A percentile compares a stretch with the other conserved stretches of the same genome.
Evolutionary conservation across 2,113 vertebrate species (phyloP).

Genomic region (Solenodon paradoxus): DNA sequence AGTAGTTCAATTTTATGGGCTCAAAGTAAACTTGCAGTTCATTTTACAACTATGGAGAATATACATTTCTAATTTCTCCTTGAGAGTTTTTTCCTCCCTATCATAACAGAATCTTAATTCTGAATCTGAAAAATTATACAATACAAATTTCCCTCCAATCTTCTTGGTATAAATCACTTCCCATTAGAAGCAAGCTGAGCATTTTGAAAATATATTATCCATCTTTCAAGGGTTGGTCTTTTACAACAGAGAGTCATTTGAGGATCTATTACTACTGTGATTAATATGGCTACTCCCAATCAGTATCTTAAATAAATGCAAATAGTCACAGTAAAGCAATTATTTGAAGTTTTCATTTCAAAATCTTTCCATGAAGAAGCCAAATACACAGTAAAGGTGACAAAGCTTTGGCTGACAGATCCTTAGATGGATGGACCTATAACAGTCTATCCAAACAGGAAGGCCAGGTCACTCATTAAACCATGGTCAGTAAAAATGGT

Average conservation of each 20-base stretch:
- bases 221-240: not conserved
- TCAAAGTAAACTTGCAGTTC: slow-evolving; percentile 41
- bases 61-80: slow-evolving; percentile 50
- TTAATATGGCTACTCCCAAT: slow-evolving; percentile 33
- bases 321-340: slow-evolving; percentile 37
- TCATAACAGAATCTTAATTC: slow-evolving; percentile 57
- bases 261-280: slow-evolving; percentile 7
- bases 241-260: slow-evolving; percentile 32
- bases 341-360: slow-evolving; percentile 70
- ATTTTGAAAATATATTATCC: slow-evolving; percentile 8
- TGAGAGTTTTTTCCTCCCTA: slow-evolving; percentile 9
- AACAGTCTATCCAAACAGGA: slow-evolving; percentile 78
- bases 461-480: slow-evolving; percentile 79
- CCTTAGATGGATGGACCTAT: slow-evolving; percentile 79
- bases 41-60: slow-evolving; percentile 44
- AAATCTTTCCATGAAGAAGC: slow-evolving; percentile 70
- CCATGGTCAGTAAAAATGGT: slow-evolving; percentile 80
- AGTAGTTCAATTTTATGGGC: slow-evolving; percentile 36
- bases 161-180: slow-evolving; percentile 10
- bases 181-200: not conserved
- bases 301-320: slow-evolving; percentile 53
- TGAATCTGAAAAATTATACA: slow-evolving; percentile 41
- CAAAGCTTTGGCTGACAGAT: slow-evolving; percentile 65
- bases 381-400: slow-evolving; percentile 69
- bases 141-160: not conserved